Conservation (phyloP, 2,888 invertebrate species). For the Microctonus aethiopoides region DNA sequence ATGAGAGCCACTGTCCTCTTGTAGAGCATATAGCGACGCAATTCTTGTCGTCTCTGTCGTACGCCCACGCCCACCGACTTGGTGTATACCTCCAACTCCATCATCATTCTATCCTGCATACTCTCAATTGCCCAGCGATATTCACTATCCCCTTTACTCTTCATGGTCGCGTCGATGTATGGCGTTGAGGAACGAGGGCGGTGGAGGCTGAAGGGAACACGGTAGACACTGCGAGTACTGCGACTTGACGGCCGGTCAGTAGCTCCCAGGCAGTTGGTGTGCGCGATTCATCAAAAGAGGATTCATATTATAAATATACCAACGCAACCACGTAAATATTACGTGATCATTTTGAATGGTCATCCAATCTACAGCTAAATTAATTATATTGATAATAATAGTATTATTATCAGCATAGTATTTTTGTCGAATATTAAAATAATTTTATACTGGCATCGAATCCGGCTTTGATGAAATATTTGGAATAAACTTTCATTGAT, state of each 20-base stretch:
- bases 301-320: neutral
- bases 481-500: neutral
- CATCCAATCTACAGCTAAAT: too few species aligned
- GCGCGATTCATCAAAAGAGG: constrained; percentile 37
- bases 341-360: too few species aligned
- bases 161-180: constrained; percentile 59
- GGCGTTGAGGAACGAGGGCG: constrained; percentile 53
- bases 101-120: constrained; percentile 57
- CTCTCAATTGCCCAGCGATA: constrained; percentile 48
- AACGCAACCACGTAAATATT: too few species aligned
- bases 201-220: constrained; percentile 64
- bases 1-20: constrained; percentile 17
- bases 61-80: constrained; percentile 48
- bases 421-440: too few species aligned
- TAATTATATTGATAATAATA: too few species aligned
- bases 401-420: too few species aligned
- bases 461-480: too few species aligned
- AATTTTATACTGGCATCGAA: too few species aligned
- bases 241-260: constrained; percentile 55
- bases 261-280: constrained; percentile 61
- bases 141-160: constrained; percentile 28
- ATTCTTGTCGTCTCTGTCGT: constrained; percentile 10
- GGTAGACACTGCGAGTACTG: constrained; percentile 47
- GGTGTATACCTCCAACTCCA: neutral
- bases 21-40: neutral